phyloP scores from a whole-genome alignment of 92 coral and sea anemone genomes.

The Epizoanthus ramosus region DNA sequence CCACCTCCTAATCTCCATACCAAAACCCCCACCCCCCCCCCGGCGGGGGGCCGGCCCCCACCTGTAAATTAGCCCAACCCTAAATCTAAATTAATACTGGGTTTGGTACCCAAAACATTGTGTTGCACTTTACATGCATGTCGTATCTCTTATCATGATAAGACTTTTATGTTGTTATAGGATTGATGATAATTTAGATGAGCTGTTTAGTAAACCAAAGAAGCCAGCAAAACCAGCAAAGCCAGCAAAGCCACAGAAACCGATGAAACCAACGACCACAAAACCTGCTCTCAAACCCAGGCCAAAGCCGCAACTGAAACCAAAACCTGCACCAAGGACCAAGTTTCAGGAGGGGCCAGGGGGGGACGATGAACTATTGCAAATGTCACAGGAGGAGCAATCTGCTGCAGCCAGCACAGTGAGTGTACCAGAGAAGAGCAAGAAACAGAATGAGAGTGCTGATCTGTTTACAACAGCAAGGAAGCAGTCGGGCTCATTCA shows the following conservation, averaged over 20 bases:
- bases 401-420: slow-evolving; percentile 25
- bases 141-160: background rate
- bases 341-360: slow-evolving; percentile 81
- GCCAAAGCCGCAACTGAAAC: slow-evolving; percentile 90
- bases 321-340: slow-evolving; percentile 92
- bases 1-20: too few species aligned
- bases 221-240: slow-evolving; percentile 74
- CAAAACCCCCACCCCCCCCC: too few species aligned
- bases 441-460: slow-evolving; percentile 40
- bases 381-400: background rate
- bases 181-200: slow-evolving; percentile 93
- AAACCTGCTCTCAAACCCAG: slow-evolving; percentile 70
- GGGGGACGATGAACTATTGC: slow-evolving; percentile 69
- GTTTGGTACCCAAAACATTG: too few species aligned
- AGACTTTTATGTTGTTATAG: slow-evolving; percentile 48
- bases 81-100: too few species aligned
- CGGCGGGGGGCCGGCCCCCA: too few species aligned
- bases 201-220: slow-evolving; percentile 77
- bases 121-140: too few species aligned
- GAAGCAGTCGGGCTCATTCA: slow-evolving; percentile 65
- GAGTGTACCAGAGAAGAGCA: slow-evolving; percentile 33
- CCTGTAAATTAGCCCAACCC: too few species aligned
- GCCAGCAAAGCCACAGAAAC: slow-evolving; percentile 54
- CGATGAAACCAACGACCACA: slow-evolving; percentile 42
- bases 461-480: slow-evolving; percentile 75